Evolutionary conservation across 2,888 invertebrate genomes (phyloP).

Genomic region (Cantharis rustica): DNA sequence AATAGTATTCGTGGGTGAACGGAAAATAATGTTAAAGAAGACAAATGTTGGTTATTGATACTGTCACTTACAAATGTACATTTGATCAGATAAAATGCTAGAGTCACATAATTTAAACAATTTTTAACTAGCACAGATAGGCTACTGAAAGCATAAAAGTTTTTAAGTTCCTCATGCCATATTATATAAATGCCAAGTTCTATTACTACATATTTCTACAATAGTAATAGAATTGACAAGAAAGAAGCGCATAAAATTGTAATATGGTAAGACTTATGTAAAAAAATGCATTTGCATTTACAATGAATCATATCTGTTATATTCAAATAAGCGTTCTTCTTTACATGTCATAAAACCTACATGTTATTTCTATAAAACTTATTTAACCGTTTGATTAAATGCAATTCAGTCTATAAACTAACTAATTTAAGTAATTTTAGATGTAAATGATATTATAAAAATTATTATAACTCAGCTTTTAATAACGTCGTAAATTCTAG

Average conservation of each 20-base stretch:
- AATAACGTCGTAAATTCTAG: not conserved
- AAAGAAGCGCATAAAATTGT: not conserved
- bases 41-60: slow-evolving; percentile 52
- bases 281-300: not conserved
- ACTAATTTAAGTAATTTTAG: not conserved
- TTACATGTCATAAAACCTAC: not conserved
- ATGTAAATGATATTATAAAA: not conserved
- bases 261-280: not conserved
- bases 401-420: not conserved
- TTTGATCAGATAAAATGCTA: slow-evolving; percentile 43
- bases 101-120: slow-evolving; percentile 31
- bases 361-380: not conserved
- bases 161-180: not conserved
- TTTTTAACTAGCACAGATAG: slow-evolving; percentile 23
- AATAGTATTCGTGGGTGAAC: slow-evolving; percentile 37
- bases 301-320: not conserved
- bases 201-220: not conserved
- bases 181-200: not conserved
- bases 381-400: not conserved
- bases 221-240: not conserved
- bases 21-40: slow-evolving; percentile 38
- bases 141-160: slow-evolving; percentile 15
- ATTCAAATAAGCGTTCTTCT: not conserved
- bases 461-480: not conserved
- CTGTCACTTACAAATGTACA: slow-evolving; percentile 51